Conservation (phyloP, 2,888 invertebrate genomes). For the Pasiphila rectangulata region DNA sequence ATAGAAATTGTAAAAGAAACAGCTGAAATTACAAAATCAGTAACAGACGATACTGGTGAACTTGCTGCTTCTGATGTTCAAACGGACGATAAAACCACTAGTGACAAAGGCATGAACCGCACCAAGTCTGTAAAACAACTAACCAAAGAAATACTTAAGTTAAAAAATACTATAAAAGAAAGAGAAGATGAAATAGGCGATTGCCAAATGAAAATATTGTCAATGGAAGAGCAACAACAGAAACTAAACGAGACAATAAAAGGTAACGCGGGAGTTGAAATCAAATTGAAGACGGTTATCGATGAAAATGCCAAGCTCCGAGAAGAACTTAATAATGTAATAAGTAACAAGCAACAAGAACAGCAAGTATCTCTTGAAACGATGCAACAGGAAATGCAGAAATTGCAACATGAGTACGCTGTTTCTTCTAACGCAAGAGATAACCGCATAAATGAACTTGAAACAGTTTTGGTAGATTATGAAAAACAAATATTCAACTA, state of each 20-base stretch:
- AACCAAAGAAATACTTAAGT: conserved; percentile 75
- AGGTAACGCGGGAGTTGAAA: conserved; percentile 57
- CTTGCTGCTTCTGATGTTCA: conserved; percentile 47
- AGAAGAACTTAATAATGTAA: conserved; percentile 56
- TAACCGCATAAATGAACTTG: conserved; percentile 71
- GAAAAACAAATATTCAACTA: conserved; percentile 73
- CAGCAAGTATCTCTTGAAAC: conserved; percentile 49
- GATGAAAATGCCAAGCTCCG: conserved; percentile 67
- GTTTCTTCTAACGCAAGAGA: conserved; percentile 63
- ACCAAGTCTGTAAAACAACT: conserved; percentile 72
- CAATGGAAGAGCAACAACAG: conserved; percentile 72
- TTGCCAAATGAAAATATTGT: conserved; percentile 76
- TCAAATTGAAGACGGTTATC: conserved; percentile 61
- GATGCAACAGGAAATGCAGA: conserved; percentile 59
- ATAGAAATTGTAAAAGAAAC: conserved; percentile 70
- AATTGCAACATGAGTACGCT: conserved; percentile 61
- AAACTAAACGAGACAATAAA: conserved; percentile 64
- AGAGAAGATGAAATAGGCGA: conserved; percentile 76
- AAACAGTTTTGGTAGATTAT: conserved; percentile 70
- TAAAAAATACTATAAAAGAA: conserved; percentile 75
- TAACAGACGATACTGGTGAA: conserved; percentile 55
- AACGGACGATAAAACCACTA: conserved; percentile 61
- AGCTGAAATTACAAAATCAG: conserved; percentile 58
- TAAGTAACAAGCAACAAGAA: conserved; percentile 51
- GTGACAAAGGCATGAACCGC: conserved; percentile 61